Evolutionary conservation across 1,140 invertebrate species (phyloP).

Genomic region (Solenopsis invicta): DNA sequence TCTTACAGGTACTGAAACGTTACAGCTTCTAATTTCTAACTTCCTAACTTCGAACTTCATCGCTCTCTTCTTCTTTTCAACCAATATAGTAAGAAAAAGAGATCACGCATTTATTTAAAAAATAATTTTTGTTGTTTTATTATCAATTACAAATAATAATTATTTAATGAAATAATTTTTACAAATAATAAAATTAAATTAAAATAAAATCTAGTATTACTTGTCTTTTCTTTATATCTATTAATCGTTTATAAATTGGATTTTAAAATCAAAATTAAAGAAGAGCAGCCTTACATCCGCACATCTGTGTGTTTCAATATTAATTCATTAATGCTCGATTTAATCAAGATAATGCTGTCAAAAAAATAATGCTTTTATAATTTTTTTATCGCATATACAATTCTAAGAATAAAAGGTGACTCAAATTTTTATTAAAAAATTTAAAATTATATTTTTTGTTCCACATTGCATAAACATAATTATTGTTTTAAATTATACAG

Average conservation of each 20-base stretch:
- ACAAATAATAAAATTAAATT: slow-evolving; percentile 18
- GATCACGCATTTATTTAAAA: neutral
- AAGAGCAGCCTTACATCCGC: neutral
- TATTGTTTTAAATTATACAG: neutral
- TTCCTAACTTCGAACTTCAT: slow-evolving; percentile 1
- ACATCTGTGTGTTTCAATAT: neutral
- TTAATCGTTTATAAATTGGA: neutral
- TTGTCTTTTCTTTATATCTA: neutral
- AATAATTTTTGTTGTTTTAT: no score
- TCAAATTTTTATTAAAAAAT: no score
- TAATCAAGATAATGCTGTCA: neutral
- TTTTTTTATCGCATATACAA: neutral
- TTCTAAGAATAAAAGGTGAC: neutral
- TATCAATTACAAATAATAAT: neutral
- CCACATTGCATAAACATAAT: neutral
- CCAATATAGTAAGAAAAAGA: neutral
- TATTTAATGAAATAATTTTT: neutral
- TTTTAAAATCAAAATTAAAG: neutral
- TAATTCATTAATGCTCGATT: neutral
- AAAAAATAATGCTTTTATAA: neutral
- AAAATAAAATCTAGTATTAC: neutral
- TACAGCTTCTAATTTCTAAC: slow-evolving; percentile 13
- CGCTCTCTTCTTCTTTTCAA: neutral
- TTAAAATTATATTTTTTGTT: neutral
- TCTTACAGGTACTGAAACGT: slow-evolving; percentile 44